Conservation (phyloP, 2,797 vertebrate genomes). For the Anniella stebbinsi region DNA sequence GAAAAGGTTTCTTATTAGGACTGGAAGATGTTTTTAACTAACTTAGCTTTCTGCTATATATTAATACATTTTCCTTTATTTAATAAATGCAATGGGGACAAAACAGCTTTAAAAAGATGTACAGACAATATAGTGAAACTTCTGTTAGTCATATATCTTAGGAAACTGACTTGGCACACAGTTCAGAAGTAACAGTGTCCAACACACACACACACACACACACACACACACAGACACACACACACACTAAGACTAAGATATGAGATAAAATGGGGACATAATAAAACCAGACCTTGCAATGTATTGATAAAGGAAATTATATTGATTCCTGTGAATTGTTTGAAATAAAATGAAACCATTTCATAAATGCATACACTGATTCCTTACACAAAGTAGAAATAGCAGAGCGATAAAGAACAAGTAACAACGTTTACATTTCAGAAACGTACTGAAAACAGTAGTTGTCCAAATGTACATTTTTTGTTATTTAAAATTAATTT, state of each 20-base stretch:
- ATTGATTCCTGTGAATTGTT: neutral
- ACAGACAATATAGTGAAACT: neutral
- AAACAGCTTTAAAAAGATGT: slow-evolving; percentile 4
- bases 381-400: neutral
- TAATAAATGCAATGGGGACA: neutral
- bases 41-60: neutral
- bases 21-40: neutral
- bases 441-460: slow-evolving; percentile 5
- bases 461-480: slow-evolving; percentile 21
- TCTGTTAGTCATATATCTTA: neutral
- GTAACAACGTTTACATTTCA: neutral
- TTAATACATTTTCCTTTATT: slow-evolving; percentile 6
- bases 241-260: neutral
- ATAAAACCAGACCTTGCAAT: neutral
- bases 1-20: neutral
- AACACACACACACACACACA: neutral
- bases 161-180: neutral
- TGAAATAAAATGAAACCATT: neutral
- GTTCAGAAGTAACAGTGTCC: too few species aligned
- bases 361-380: neutral
- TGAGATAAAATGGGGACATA: neutral
- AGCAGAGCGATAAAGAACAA: neutral
- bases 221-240: neutral
- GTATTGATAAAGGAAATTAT: neutral
- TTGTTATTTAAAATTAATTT: slow-evolving; percentile 25